Evolutionary conservation across 2,113 vertebrate species (phyloP).

Genomic region (Forbesichthys agassizii): DNA sequence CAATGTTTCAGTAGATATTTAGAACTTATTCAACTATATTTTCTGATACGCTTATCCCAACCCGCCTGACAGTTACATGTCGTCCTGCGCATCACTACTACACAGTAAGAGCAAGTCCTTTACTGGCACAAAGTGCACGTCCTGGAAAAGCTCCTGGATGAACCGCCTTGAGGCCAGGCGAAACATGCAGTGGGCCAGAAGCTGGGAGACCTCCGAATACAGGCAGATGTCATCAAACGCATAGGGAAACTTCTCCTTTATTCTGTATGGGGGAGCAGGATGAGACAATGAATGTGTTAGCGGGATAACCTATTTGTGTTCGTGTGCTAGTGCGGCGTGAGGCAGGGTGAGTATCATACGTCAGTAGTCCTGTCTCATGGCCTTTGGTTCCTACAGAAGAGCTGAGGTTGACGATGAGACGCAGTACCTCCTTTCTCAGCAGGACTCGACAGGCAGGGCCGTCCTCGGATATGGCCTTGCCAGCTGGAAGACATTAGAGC

Average conservation of each 20-base stretch:
- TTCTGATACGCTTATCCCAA: too few relatives aligned
- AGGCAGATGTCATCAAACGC: constrained; percentile 98
- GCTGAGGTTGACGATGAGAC: constrained; percentile 95
- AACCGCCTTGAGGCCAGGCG: constrained; percentile 93
- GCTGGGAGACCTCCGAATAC: constrained; percentile 95
- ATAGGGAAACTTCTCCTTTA: constrained; percentile 98
- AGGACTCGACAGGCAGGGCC: constrained; percentile 92
- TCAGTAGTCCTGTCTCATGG: constrained; percentile 96
- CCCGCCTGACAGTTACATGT: too few relatives aligned
- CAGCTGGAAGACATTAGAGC: constrained; percentile 69
- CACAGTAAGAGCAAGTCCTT: neutral
- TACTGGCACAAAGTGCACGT: constrained; percentile 96
- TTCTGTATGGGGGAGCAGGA: constrained; percentile 74
- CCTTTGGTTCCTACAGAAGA: constrained; percentile 98
- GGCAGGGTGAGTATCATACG: constrained; percentile 77
- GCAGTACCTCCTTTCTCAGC: constrained; percentile 93
- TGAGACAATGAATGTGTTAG: neutral
- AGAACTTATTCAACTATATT: too few relatives aligned
- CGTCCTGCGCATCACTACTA: too few relatives aligned
- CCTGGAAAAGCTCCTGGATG: constrained; percentile 98
- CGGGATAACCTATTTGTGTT: neutral
- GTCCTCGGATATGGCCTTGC: constrained; percentile 92
- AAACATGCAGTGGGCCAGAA: constrained; percentile 94
- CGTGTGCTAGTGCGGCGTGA: neutral
- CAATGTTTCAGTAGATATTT: too few relatives aligned